These are phyloP conservation scores for Melanotaenia duboulayi DNA, from an alignment of 2,113 vertebrate genomes.

Conservation along the genomic window DNA sequence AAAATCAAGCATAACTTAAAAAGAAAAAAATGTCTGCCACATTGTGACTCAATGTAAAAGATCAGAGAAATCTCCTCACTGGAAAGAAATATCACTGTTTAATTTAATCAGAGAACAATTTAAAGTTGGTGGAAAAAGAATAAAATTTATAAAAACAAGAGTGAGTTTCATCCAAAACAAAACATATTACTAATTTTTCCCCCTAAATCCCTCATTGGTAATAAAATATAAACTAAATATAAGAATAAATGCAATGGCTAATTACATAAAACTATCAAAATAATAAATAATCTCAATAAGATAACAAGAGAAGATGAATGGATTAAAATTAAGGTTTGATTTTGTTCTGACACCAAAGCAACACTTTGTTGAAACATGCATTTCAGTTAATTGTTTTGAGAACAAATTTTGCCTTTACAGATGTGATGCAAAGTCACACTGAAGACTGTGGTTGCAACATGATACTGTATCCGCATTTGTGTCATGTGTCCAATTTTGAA, in stretches of 20 bases:
- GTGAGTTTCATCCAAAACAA: too few relatives aligned
- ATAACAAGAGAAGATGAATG: too few relatives aligned
- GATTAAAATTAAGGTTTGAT: not conserved
- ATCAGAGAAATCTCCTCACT: not conserved
- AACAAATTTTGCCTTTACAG: constrained; percentile 14
- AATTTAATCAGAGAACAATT: not conserved
- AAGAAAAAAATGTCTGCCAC: constrained; percentile 27
- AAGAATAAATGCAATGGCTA: too few relatives aligned
- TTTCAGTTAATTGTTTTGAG: constrained; percentile 1
- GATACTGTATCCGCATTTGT: constrained; percentile 65
- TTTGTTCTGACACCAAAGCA: not conserved
- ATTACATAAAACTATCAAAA: too few relatives aligned
- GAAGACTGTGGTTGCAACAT: constrained; percentile 52
- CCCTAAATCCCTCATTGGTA: too few relatives aligned
- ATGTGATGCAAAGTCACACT: constrained; percentile 45
- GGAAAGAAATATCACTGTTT: not conserved
- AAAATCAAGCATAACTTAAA: constrained; percentile 1
- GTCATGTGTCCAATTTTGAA: constrained; percentile 51
- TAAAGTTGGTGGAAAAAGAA: not conserved
- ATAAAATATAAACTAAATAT: too few relatives aligned
- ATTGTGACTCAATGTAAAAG: constrained; percentile 7
- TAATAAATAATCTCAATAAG: too few relatives aligned
- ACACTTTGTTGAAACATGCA: not conserved
- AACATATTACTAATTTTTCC: too few relatives aligned
- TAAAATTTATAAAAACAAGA: constrained; percentile 5